Conservation (phyloP, 1,140 invertebrate genomes). For the Drosophila lini region DNA sequence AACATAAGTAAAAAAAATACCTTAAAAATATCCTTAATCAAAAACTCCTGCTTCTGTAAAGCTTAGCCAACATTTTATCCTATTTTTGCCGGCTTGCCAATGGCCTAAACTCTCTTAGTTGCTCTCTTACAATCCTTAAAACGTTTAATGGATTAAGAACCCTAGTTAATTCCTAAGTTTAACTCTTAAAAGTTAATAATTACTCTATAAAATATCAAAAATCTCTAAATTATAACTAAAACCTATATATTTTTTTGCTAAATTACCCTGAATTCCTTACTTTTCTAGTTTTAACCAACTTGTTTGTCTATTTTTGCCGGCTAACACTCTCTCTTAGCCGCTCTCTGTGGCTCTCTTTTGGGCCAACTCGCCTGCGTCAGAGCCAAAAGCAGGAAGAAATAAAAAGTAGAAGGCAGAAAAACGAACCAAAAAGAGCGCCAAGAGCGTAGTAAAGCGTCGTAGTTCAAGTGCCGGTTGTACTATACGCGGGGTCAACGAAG, state of each 20-base stretch:
- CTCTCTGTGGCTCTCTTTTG: slow-evolving; percentile 33
- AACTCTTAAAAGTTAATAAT: not conserved
- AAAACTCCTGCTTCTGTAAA: not conserved
- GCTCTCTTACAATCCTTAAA: not conserved
- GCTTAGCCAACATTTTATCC: not conserved
- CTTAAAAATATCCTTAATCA: not conserved
- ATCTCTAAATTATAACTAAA: not conserved
- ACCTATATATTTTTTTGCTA: not conserved
- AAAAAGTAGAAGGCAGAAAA: slow-evolving; percentile 17
- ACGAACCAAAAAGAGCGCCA: slow-evolving; percentile 51
- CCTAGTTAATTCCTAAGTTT: not conserved
- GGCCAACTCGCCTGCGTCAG: slow-evolving; percentile 53
- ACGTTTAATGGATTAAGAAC: not conserved
- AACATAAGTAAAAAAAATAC: not conserved
- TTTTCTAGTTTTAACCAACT: not conserved
- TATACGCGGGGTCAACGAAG: slow-evolving; percentile 26
- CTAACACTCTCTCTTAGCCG: slow-evolving; percentile 27
- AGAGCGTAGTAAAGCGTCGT: slow-evolving; percentile 37
- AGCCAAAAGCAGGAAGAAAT: not conserved
- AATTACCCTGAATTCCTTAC: no score
- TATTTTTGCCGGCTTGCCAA: slow-evolving; percentile 13
- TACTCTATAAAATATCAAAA: no score
- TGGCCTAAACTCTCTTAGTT: not conserved
- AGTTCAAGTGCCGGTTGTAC: slow-evolving; percentile 73
- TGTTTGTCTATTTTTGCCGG: slow-evolving; percentile 61